Evolutionary conservation across 2,797 vertebrate genomes (phyloP).

Genomic region (Sarcophilus harrisii): DNA sequence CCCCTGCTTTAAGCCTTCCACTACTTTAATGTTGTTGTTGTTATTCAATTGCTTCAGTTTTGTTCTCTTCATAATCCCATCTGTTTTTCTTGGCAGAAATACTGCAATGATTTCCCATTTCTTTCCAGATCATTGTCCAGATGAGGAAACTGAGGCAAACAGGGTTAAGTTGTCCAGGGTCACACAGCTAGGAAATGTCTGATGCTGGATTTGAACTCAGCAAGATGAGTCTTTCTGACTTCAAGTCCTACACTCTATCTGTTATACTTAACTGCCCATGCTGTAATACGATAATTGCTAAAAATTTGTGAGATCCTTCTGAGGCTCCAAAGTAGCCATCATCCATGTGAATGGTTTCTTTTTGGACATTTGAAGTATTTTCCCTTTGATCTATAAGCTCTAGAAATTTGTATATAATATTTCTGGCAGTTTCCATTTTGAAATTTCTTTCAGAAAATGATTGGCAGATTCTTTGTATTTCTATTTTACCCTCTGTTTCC

Average conservation of each 20-base stretch:
- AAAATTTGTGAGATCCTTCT: neutral
- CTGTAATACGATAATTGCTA: neutral
- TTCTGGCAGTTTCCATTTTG: neutral
- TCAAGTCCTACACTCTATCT: neutral
- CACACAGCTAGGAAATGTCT: no score
- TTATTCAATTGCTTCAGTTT: no score
- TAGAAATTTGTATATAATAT: neutral
- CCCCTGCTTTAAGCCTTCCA: no score
- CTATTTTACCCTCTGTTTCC: neutral
- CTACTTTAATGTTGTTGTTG: no score
- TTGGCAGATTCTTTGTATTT: neutral
- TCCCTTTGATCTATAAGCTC: fast-evolving
- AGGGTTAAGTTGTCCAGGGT: no score
- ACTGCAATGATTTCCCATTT: no score
- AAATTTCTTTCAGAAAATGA: neutral
- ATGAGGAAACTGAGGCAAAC: no score
- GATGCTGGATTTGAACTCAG: no score
- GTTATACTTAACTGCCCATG: neutral
- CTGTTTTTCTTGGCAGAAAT: no score
- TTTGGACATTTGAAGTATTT: neutral
- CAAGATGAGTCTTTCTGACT: neutral
- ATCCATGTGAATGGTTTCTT: neutral
- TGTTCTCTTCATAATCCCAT: no score
- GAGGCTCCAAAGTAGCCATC: neutral
- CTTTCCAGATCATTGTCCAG: no score